Evolutionary conservation across 2,797 vertebrate genomes (phyloP), one percentile per base, ranked within the genome.

Genomic region (Acestrorhynchus altus): DNA sequence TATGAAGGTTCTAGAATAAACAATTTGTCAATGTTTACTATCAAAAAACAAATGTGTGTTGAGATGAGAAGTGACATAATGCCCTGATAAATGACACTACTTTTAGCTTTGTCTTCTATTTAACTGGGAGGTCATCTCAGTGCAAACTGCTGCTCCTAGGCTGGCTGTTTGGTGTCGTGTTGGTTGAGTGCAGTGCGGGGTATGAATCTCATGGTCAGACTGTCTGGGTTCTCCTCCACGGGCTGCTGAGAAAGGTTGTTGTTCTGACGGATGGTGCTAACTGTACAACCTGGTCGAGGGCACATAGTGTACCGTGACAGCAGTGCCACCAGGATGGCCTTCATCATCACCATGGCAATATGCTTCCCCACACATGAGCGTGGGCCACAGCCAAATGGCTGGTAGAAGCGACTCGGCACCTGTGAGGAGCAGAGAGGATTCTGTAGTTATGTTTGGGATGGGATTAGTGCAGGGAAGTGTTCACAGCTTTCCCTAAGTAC

Each of bases 341-440:
- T 99, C 94, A 98, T 97, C 97, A 99, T 99, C 64, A 97, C 95
- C 96, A 96, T 96, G 85, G 97, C 94, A 4, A 98, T 96, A 83
- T 97, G 96, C 83, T 99, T 99, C 2, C 98, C 98, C 22, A 96
- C 97, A 1, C 97, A 99, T 74, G 94, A 93, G 0, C 97, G 94
- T 16, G 97, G 96, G 6, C 98, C 97, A 0, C 95, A 97, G 22
- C 98, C 97, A 52, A 99, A 99, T 0, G 97, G 97, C 35, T 99
- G 97, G 86, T 98, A 98, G 83, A 95, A 97, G 47, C 96, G 95
- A 8, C 90, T 94, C 40, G 97, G 97, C 76, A 99, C 97, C 98
- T 99, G 85, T 11, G 40, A 76, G 20, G 42, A 83, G 18, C 31
- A 12, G 4, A 67, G 18, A 46, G 11, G 52, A 4, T 40, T 35